Evolutionary conservation across 2,113 vertebrate species (phyloP).

Genomic region (Pyxicephalus adspersus): DNA sequence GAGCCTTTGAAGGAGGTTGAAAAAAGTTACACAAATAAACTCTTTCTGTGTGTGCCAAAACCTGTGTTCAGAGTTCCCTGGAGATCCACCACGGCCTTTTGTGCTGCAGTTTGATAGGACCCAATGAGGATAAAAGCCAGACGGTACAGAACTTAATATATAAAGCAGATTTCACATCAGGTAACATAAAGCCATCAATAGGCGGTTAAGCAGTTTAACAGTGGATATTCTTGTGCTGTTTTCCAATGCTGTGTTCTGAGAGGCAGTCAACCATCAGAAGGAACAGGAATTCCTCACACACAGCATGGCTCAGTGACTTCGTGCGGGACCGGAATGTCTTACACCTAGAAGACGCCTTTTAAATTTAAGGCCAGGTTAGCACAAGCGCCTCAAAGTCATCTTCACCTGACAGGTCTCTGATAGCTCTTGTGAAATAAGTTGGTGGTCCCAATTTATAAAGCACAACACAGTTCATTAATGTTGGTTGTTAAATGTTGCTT

Average conservation of each 20-base stretch:
- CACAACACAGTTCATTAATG: slow-evolving; percentile 20
- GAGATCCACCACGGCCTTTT: slow-evolving; percentile 37
- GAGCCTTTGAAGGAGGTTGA: slow-evolving; percentile 51
- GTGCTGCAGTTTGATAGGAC: slow-evolving; percentile 52
- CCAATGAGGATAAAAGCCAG: slow-evolving; percentile 53
- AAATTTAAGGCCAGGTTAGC: slow-evolving; percentile 27
- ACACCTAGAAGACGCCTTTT: slow-evolving; percentile 43
- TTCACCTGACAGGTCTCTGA: slow-evolving; percentile 34
- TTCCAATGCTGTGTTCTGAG: slow-evolving; percentile 38
- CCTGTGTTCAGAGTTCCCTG: slow-evolving; percentile 38
- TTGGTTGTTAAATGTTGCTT: neutral
- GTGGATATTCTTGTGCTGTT: slow-evolving; percentile 52
- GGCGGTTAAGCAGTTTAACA: slow-evolving; percentile 53
- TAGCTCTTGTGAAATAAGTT: slow-evolving; percentile 41
- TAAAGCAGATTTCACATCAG: slow-evolving; percentile 56
- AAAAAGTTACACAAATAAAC: slow-evolving; percentile 56
- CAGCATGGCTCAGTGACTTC: slow-evolving; percentile 48
- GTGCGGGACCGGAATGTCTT: slow-evolving; percentile 51
- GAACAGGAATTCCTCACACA: slow-evolving; percentile 44
- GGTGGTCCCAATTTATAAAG: slow-evolving; percentile 55
- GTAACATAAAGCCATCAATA: slow-evolving; percentile 51
- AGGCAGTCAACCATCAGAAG: slow-evolving; percentile 52
- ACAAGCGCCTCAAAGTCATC: slow-evolving; percentile 23
- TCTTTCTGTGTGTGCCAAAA: slow-evolving; percentile 56
- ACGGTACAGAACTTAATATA: slow-evolving; percentile 52